Evolutionary conservation across 2,113 vertebrate genomes (phyloP).

Genomic region (Tetrao urogallus): DNA sequence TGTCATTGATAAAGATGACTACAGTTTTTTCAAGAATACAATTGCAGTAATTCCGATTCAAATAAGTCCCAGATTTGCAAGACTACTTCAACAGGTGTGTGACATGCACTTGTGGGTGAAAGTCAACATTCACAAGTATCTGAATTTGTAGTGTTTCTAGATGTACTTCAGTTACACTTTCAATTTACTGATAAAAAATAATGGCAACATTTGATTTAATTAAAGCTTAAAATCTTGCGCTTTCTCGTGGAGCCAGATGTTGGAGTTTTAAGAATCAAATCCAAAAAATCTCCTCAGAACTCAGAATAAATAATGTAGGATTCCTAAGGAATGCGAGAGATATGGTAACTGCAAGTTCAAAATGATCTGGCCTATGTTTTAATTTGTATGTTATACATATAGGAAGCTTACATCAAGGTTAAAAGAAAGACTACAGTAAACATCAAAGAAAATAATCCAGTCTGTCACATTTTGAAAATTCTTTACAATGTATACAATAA

Average conservation of each 20-base stretch:
- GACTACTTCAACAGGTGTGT: background rate
- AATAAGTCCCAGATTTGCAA: background rate
- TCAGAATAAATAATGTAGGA: background rate
- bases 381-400: background rate
- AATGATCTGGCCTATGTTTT: background rate
- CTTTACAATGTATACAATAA: background rate
- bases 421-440: background rate
- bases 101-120: background rate
- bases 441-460: background rate
- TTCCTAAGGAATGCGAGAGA: background rate
- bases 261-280: background rate
- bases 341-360: background rate
- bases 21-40: background rate
- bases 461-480: background rate
- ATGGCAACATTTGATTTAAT: background rate
- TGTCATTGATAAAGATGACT: background rate
- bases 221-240: background rate
- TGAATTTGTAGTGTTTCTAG: background rate
- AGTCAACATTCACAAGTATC: background rate
- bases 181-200: background rate
- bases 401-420: background rate
- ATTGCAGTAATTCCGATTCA: background rate
- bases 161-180: background rate
- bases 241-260: rapidly evolving
- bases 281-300: too few relatives aligned